Conservation (phyloP, 2,797 vertebrate genomes). For the Threskiornis aethiopicus region DNA sequence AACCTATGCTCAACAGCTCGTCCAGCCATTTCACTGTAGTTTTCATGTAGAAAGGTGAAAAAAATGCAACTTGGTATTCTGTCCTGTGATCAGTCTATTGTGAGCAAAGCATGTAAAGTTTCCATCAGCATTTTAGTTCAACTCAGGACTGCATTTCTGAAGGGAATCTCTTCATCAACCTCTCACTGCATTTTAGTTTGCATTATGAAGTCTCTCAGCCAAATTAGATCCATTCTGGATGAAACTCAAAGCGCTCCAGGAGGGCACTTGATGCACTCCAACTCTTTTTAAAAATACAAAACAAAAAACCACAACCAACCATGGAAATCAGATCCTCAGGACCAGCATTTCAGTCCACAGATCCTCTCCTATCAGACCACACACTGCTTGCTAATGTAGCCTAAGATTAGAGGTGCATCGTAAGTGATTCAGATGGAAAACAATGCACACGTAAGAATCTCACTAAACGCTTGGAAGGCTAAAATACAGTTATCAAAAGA, state of each 20-base stretch:
- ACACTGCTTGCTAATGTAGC: not conserved
- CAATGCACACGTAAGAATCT: not conserved
- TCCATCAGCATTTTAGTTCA: not conserved
- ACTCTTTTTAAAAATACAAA: not conserved
- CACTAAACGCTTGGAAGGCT: not conserved
- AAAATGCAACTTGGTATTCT: not conserved
- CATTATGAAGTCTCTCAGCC: not conserved
- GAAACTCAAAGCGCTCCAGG: not conserved
- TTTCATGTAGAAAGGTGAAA: not conserved
- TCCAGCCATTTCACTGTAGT: not conserved
- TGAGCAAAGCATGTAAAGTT: not conserved
- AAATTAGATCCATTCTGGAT: not conserved
- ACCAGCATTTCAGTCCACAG: not conserved
- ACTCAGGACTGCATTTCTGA: not conserved
- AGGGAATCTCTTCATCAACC: not conserved
- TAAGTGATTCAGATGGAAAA: not conserved
- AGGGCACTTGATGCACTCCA: not conserved
- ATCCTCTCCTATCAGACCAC: not conserved
- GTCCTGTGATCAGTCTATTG: not conserved
- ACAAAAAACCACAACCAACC: accelerated
- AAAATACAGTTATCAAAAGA: not conserved
- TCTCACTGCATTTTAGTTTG: not conserved
- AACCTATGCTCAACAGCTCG: not conserved
- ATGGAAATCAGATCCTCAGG: not conserved
- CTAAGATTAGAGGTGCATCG: not conserved